phyloP scores from a whole-genome alignment of 30 jellyfish, hydroid and myxozoan genomes.

The Pelagia noctiluca region DNA sequence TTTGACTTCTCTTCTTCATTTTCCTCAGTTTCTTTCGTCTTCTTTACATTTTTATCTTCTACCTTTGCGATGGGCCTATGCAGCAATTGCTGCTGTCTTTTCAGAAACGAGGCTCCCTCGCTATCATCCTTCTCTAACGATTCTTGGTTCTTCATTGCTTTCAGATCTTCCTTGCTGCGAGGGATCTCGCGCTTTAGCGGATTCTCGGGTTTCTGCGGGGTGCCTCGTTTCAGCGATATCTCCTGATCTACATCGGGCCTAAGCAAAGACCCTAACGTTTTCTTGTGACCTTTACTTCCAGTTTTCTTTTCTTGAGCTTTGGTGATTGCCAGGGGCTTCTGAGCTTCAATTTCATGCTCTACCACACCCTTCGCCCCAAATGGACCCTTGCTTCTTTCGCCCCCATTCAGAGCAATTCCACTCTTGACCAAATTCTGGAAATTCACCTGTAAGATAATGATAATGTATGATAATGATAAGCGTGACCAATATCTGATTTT shows the following conservation, averaged over 20 bases:
- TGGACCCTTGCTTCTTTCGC: neutral
- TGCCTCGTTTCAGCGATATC: neutral
- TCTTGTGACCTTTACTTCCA: neutral
- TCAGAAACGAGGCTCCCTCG: constrained; percentile 39
- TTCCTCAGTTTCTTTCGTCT: neutral
- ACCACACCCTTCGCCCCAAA: neutral
- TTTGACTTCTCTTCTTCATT: neutral
- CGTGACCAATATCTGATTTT: too few species aligned
- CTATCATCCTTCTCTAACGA: constrained; percentile 3
- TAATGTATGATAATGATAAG: too few species aligned
- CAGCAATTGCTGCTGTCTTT: constrained; percentile 48
- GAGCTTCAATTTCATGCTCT: neutral
- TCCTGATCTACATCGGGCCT: neutral
- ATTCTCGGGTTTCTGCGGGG: constrained; percentile 2
- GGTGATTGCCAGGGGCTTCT: too few species aligned
- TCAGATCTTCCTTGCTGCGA: neutral
- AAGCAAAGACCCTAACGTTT: neutral
- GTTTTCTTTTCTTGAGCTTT: neutral
- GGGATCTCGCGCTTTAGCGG: neutral
- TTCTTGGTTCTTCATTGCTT: neutral
- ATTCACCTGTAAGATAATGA: too few species aligned
- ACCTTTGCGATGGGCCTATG: constrained; percentile 8
- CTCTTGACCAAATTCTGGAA: neutral
- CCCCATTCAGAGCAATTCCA: neutral
- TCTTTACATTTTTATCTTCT: neutral